Base-by-base conservation (phyloP, 2,113 vertebrate species). In the Pseudorectes ferrugineus region DNA sequence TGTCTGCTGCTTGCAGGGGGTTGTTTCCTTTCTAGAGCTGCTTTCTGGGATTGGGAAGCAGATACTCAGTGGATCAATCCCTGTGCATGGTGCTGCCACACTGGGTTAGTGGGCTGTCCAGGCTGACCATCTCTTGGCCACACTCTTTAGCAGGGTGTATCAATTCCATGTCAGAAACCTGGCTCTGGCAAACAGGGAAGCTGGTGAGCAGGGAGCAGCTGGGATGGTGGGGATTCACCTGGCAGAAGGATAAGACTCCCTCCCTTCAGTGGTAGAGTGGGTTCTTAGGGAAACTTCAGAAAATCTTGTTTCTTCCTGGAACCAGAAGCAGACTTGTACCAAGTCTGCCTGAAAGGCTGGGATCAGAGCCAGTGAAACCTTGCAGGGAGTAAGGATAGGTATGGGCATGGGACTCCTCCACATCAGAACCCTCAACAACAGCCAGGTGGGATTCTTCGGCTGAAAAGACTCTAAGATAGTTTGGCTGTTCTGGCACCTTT, bases 231-330 rank as follows among this genome's bases (percentile, higher is more conserved):
- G 45, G 21, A 45, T 40, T 49, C 38, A 73, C 49, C 45, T 85
- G 58, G 4, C 18, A 65, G 22, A 17, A 63, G 31, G 45, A 9
- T 7, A 4, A 3, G 0, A 8, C 5, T 61, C 5, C 4, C 1
- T 63, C 3, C 1, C 4, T 46, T 6, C 3, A 2, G 6, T n/a
- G 12, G 4, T 1, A 23, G 51, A 21, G 20, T 0, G 2, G 15
- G 1, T 29, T 75, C 12, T 6, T 20, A 11, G 35, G 52, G 45
- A 36, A 22, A 51, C 5, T 14, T 26, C 10, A 45, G 33, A 38
- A 51, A 45, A 14, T 51, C 14, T 43, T 14, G 4, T 68, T 68
- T 45, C 12, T 28, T 28, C 38, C 23, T 35, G 61, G 38, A 84
- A 54, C 33, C 26, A 26, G 46, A 24, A 81, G 55, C 33, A 81